Conservation (phyloP, 2,797 vertebrate genomes). For the Paramormyrops hopkinsi region DNA sequence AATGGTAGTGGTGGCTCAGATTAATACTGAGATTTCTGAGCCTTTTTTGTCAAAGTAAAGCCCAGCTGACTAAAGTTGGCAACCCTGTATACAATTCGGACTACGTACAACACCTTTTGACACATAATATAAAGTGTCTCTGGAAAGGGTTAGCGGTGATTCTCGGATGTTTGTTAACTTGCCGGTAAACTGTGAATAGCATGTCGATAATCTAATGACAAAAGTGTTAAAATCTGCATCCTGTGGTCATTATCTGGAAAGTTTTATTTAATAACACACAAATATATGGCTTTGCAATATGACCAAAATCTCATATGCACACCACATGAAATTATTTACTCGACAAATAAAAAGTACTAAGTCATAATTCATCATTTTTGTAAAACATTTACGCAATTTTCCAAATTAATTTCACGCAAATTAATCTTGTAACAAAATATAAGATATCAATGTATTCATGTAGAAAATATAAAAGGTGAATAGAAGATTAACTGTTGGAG, state of each 20-base stretch:
- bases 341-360: background rate
- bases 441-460: no score
- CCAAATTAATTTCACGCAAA: no score
- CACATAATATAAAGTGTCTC: background rate
- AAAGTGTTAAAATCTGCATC: no score
- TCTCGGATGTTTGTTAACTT: background rate
- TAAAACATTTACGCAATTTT: no score
- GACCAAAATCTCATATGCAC: background rate
- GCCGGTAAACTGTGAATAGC: background rate
- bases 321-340: background rate
- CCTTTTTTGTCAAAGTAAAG: background rate
- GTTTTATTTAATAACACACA: background rate
- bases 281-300: background rate
- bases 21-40: background rate
- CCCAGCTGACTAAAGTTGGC: background rate
- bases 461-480: no score
- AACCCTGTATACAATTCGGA: background rate
- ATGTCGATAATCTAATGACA: no score
- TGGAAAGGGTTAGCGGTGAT: background rate
- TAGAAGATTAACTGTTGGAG: no score
- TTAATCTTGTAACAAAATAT: no score
- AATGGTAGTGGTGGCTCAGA: background rate
- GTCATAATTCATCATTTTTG: background rate
- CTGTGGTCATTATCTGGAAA: background rate
- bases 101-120: background rate